These are phyloP conservation scores for Amblyteles armatorius DNA, from an alignment of 2,888 invertebrate species.

Conservation along the genomic window DNA sequence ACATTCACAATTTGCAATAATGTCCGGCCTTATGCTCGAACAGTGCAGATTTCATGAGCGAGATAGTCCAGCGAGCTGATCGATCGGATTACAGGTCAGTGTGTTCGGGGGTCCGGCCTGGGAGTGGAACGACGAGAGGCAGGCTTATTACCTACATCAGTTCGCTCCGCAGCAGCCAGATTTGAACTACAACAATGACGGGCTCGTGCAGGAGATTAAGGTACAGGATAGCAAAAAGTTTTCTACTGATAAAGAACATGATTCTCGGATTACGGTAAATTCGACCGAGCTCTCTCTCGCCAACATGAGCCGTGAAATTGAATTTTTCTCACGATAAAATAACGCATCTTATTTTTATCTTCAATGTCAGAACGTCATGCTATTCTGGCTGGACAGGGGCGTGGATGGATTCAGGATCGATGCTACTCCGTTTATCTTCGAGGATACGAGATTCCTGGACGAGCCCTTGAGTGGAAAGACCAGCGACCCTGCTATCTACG, in stretches of 20 bases:
- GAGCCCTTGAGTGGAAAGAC: constrained; percentile 86
- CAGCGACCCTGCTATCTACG: constrained; percentile 85
- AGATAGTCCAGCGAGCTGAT: neutral
- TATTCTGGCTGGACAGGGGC: constrained; percentile 91
- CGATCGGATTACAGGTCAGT: constrained; percentile 84
- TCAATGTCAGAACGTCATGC: constrained; percentile 86
- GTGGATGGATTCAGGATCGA: constrained; percentile 92
- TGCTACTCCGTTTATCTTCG: constrained; percentile 87
- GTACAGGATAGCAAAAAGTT: constrained; percentile 77
- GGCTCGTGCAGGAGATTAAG: constrained; percentile 89
- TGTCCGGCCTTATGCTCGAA: neutral
- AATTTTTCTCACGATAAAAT: neutral
- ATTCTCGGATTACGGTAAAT: neutral
- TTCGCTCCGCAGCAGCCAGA: constrained; percentile 92
- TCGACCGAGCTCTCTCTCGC: neutral
- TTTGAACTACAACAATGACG: constrained; percentile 90
- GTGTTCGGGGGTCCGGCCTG: constrained; percentile 91
- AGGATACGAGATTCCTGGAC: constrained; percentile 85
- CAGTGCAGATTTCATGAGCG: neutral
- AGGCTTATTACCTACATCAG: constrained; percentile 92
- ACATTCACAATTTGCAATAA: neutral
- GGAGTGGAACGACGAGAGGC: constrained; percentile 88
- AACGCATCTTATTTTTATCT: neutral
- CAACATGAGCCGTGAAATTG: neutral
- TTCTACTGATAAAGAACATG: neutral